phyloP scores from a whole-genome alignment of 2,113 vertebrate genomes.

The Scatophagus argus region DNA sequence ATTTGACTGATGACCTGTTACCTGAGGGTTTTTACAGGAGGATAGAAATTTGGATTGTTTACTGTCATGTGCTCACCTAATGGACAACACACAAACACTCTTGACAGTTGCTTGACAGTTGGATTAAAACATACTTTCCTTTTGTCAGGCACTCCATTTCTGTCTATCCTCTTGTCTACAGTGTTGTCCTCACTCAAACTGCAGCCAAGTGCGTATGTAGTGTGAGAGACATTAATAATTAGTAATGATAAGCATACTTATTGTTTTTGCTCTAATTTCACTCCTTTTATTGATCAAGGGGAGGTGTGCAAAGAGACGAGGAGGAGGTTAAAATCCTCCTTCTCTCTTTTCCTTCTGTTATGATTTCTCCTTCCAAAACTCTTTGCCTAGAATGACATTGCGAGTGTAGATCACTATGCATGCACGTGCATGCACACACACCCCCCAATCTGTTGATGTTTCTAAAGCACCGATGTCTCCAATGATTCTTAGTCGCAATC shows the following conservation, averaged over 20 bases:
- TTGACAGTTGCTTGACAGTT: neutral
- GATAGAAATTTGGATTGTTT: neutral
- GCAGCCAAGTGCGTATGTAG: neutral
- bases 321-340: neutral
- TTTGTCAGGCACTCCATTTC: neutral
- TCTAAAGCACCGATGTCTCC: conserved; percentile 25
- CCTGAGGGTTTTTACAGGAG: neutral
- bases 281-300: neutral
- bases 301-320: neutral
- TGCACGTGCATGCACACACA: conserved; percentile 16
- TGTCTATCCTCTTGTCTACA: neutral
- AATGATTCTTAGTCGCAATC: conserved; percentile 51
- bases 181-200: neutral
- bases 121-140: neutral
- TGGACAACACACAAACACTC: too few relatives aligned
- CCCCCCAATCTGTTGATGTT: conserved; percentile 7
- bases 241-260: neutral
- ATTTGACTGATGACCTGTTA: neutral
- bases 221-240: neutral
- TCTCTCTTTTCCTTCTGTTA: neutral
- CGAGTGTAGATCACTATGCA: conserved; percentile 18
- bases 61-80: neutral
- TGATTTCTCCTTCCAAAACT: neutral
- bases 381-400: conserved; percentile 24
- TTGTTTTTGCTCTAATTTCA: conserved; percentile 11